Evolutionary conservation across 2,888 invertebrate species (phyloP).

Genomic region (Rhorus exstirpatorius): DNA sequence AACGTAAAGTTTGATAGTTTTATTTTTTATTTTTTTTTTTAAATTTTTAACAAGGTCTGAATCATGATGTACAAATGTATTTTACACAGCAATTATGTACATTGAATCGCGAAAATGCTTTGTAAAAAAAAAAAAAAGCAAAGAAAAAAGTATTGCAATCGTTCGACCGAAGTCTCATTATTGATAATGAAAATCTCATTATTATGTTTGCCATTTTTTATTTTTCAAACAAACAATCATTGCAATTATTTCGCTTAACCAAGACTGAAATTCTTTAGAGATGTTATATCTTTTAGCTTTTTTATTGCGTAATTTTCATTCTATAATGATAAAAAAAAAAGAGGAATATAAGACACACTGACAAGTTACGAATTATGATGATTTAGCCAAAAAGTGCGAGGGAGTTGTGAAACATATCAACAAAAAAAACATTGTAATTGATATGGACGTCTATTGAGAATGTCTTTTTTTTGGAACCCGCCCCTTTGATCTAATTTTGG

Average conservation of each 20-base stretch:
- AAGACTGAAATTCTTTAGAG: slow-evolving; percentile 70
- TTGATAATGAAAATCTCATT: slow-evolving; percentile 17
- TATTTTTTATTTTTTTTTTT: not conserved
- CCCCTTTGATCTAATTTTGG: slow-evolving; percentile 75
- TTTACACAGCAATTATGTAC: slow-evolving; percentile 50
- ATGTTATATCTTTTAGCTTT: slow-evolving; percentile 50
- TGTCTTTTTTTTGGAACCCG: slow-evolving; percentile 78
- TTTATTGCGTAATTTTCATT: slow-evolving; percentile 58
- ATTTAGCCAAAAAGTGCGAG: slow-evolving; percentile 51
- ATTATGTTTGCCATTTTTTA: slow-evolving; percentile 22
- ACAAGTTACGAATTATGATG: slow-evolving; percentile 13
- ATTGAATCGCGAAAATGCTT: slow-evolving; percentile 30
- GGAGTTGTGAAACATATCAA: slow-evolving; percentile 74
- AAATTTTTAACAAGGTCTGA: slow-evolving; percentile 29
- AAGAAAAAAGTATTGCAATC: slow-evolving; percentile 27
- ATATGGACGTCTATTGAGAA: slow-evolving; percentile 71
- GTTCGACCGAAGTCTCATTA: slow-evolving; percentile 13
- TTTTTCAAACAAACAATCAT: slow-evolving; percentile 36
- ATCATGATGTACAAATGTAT: slow-evolving; percentile 49
- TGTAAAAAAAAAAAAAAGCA: slow-evolving; percentile 10
- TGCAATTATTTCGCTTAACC: slow-evolving; percentile 53
- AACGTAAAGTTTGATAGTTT: slow-evolving; percentile 1
- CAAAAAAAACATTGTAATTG: slow-evolving; percentile 65
- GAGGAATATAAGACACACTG: not conserved
- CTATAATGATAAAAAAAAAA: slow-evolving; percentile 3